A percentile compares a stretch with the other conserved stretches of the same genome.
phyloP scores from a whole-genome alignment of 2,888 invertebrate genomes.

The Monopis laevigella region DNA sequence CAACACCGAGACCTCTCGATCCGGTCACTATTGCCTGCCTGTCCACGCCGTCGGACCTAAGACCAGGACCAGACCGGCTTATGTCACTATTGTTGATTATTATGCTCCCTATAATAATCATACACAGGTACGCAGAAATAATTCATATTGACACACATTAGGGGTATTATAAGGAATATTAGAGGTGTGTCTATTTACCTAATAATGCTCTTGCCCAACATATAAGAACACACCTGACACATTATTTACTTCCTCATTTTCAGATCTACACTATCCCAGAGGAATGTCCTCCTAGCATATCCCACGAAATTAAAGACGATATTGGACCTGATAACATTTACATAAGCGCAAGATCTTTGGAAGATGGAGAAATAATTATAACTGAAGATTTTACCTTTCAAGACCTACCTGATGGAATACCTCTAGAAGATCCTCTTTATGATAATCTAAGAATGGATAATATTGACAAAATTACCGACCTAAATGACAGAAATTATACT shows the following conservation, averaged over 20 bases:
- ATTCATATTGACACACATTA: too few relatives aligned
- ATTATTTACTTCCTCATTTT: constrained; percentile 13
- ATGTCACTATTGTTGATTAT: constrained; percentile 70
- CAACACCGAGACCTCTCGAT: constrained; percentile 19
- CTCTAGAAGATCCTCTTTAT: constrained; percentile 48
- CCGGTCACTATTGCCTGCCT: constrained; percentile 36
- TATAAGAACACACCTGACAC: too few relatives aligned
- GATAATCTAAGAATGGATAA: constrained; percentile 37
- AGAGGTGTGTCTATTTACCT: too few relatives aligned
- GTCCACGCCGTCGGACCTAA: constrained; percentile 43
- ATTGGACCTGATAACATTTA: constrained; percentile 41
- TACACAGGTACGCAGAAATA: constrained; percentile 46
- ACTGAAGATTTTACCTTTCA: constrained; percentile 45
- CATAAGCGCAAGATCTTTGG: constrained; percentile 37
- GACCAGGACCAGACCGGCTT: constrained; percentile 50
- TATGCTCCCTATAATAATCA: constrained; percentile 67
- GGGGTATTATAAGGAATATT: too few relatives aligned
- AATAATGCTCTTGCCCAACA: too few relatives aligned
- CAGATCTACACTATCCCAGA: constrained; percentile 57
- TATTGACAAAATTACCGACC: background rate
- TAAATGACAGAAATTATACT: background rate
- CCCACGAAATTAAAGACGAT: constrained; percentile 34
- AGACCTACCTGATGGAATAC: constrained; percentile 50
- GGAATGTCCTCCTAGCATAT: constrained; percentile 43
- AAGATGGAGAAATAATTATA: constrained; percentile 40